Evolutionary conservation across 2,113 vertebrate species (phyloP).

Genomic region (Mormoops blainvillei): DNA sequence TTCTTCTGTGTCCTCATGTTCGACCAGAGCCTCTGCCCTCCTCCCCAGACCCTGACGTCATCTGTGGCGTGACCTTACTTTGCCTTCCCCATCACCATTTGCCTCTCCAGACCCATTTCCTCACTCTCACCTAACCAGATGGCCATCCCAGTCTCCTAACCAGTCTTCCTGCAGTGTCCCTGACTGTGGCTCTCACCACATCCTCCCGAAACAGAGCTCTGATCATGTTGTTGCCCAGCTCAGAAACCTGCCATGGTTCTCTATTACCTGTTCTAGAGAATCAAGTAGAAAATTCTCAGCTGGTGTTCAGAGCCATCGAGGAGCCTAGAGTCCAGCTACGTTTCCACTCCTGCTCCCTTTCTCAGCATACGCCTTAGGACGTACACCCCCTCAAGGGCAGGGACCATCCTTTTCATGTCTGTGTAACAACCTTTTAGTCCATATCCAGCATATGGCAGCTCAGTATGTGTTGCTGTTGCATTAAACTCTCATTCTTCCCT

Average conservation of each 20-base stretch:
- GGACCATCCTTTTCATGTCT: background rate
- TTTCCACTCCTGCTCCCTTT: background rate
- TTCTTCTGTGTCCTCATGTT: background rate
- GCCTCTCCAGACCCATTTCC: background rate
- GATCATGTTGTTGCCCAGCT: background rate
- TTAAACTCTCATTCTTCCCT: background rate
- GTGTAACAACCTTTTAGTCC: background rate
- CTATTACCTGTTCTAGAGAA: background rate
- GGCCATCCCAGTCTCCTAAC: background rate
- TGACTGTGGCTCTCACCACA: background rate
- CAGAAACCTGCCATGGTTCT: background rate
- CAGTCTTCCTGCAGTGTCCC: background rate
- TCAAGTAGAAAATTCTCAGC: background rate
- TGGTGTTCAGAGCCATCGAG: rapidly evolving
- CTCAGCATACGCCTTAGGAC: background rate
- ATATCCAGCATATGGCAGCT: rapidly evolving
- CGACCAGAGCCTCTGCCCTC: background rate
- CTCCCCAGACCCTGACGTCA: background rate
- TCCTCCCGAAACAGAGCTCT: background rate
- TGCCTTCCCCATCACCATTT: background rate
- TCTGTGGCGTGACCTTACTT: background rate
- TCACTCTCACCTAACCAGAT: background rate
- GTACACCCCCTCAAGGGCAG: background rate
- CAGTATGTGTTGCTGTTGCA: rapidly evolving
- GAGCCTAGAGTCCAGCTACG: background rate